Percentiles rank a stretch among this genome's conserved stretches.
Conservation (phyloP, 2,113 vertebrate genomes). For the Barnardius zonarius region DNA sequence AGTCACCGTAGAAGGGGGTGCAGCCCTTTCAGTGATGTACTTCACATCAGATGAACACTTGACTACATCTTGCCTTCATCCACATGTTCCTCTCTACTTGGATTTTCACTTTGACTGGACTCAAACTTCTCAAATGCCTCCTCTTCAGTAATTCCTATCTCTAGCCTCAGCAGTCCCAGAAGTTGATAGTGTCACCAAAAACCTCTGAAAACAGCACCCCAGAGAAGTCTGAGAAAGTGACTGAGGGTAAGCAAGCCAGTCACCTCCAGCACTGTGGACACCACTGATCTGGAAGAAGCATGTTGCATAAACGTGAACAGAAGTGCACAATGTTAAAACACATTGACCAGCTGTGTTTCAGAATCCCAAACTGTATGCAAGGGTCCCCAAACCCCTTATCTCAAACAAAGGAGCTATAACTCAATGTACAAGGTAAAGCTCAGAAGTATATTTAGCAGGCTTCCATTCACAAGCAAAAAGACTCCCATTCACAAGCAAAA, state of each 20-base stretch:
- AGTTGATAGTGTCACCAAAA: background rate
- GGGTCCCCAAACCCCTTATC: accelerated
- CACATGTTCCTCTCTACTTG: background rate
- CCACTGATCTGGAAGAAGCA: background rate
- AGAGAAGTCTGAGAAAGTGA: background rate
- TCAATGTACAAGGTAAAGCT: background rate
- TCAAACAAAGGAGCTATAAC: background rate
- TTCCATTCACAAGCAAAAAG: background rate
- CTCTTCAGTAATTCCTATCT: background rate
- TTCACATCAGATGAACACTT: background rate
- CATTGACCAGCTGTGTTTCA: background rate
- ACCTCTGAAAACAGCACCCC: background rate
- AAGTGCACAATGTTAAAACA: background rate
- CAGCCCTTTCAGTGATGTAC: background rate
- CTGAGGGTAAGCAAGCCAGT: background rate
- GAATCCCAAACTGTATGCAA: background rate
- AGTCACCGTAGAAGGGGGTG: background rate
- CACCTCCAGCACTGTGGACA: background rate
- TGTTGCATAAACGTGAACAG: accelerated
- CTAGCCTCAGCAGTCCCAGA: background rate
- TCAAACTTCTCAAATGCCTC: background rate
- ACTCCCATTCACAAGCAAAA: background rate
- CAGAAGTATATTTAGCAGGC: background rate
- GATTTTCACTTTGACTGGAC: background rate
- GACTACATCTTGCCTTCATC: background rate